Percentiles rank a stretch among this genome's conserved stretches.
Evolutionary conservation across 2,888 invertebrate genomes (phyloP).

Genomic region (Dolomedes plantarius): DNA sequence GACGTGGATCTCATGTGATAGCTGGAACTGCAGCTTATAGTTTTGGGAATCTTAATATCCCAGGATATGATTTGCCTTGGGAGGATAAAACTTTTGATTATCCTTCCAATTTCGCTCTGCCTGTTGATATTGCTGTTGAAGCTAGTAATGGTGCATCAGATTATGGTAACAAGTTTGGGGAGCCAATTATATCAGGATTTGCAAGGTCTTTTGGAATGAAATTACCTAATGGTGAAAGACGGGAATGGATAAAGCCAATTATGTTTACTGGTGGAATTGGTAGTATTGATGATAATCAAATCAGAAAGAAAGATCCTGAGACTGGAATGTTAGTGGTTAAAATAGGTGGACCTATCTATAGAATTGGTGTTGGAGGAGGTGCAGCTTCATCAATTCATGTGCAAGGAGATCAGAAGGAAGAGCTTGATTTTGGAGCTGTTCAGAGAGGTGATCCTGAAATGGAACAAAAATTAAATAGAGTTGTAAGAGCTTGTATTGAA

Average conservation of each 20-base stretch:
- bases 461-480: conserved; percentile 97
- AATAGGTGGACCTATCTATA: conserved; percentile 96
- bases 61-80: conserved; percentile 91
- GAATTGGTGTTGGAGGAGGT: conserved; percentile 99
- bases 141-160: conserved; percentile 99
- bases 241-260: conserved; percentile 98
- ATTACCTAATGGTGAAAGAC: conserved; percentile 81
- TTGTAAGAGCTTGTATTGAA: conserved; percentile 94
- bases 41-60: conserved; percentile 93
- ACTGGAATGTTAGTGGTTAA: conserved; percentile 93
- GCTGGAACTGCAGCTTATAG: conserved; percentile 98
- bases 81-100: conserved; percentile 86
- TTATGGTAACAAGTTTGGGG: conserved; percentile 99
- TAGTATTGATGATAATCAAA: conserved; percentile 88
- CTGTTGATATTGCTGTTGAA: conserved; percentile 92
- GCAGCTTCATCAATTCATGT: conserved; percentile 97
- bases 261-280: conserved; percentile 99
- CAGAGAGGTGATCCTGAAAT: conserved; percentile 98
- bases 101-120: conserved; percentile 92
- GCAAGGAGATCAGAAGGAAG: conserved; percentile 90
- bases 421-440: conserved; percentile 96
- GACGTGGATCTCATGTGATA: conserved; percentile 93
- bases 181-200: conserved; percentile 94
- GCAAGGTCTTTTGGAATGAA: conserved; percentile 91
- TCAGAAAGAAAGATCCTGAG: conserved; percentile 85